Conservation (phyloP, 2,797 vertebrate species). For the Hyperoplus lanceolatus region DNA sequence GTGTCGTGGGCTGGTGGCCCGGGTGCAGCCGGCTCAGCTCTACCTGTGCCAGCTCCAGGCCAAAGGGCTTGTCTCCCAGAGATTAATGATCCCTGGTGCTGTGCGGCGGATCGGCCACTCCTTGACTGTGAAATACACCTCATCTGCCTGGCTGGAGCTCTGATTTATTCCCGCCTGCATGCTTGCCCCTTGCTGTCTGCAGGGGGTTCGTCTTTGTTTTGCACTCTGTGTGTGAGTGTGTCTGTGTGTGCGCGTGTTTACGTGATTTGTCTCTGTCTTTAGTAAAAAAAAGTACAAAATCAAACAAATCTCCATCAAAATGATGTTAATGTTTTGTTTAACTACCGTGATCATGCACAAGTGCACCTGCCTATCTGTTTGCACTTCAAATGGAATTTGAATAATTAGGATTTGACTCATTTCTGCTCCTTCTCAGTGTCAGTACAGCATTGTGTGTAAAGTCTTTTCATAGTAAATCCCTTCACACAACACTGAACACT, state of each 20-base stretch:
- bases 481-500: conserved; percentile 1
- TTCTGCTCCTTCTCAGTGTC: background rate
- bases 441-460: background rate
- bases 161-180: conserved; percentile 83
- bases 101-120: conserved; percentile 67
- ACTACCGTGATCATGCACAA: conserved; percentile 16
- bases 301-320: conserved; percentile 39
- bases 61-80: conserved; percentile 74
- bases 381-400: conserved; percentile 33
- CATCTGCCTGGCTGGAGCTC: conserved; percentile 80
- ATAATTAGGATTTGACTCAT: conserved; percentile 19
- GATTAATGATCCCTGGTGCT: conserved; percentile 77
- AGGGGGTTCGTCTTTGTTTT: conserved; percentile 71
- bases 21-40: conserved; percentile 52
- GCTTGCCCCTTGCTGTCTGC: conserved; percentile 68
- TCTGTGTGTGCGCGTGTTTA: conserved; percentile 4
- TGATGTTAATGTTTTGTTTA: conserved; percentile 46
- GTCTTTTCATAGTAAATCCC: background rate
- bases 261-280: conserved; percentile 29
- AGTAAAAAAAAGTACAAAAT: conserved; percentile 40
- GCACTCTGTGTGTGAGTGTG: conserved; percentile 23
- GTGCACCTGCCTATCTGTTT: conserved; percentile 31
- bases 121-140: conserved; percentile 86
- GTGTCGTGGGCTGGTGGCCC: conserved; percentile 54
- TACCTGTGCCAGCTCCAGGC: conserved; percentile 72